Base-by-base conservation (phyloP, 1,140 invertebrate species). In the Homarus americanus region DNA sequence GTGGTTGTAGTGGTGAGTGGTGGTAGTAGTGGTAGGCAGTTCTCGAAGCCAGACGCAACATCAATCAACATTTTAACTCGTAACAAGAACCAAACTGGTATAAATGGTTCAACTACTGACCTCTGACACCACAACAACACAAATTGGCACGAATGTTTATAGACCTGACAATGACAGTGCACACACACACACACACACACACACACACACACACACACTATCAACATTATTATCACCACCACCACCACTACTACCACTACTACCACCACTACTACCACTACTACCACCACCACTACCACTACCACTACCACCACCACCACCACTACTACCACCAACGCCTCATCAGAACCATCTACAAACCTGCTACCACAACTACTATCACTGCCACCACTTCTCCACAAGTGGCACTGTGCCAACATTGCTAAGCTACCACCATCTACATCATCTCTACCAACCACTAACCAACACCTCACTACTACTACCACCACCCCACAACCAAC, bases 231-330 rank as follows among this genome's bases (percentile, higher is more conserved):
- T 75, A 4, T 34, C 34, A 15, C 28, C 34, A 32, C 32, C 20
- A 32, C 32, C 7, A 76, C 36, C 7, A 34, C 73, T 76, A n/a
- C 34, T 53, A 34, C 41, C 17, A 2, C 3, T 63, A 5, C 34
- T 1, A 49, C 44, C 5, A 49, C 5, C 44, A 49, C 44, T 49
- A 15, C 44, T 49, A 5, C 5, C 12, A 5, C 28, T 40, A 1
- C 32, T 24, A 4, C 79, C 15, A 32, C 80, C 44, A 80, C 49
- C 10, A 36, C 49, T 82, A 58, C 53, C 32, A 82, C 32, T 83
- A 24, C 7, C 41, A 20, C 28, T 66, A 40, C 58, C 17, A 38
- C 20, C 66, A n/a, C 58, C 20, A 66, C 80, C 34, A 66, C 58
- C 34, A 66, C 58, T 40, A 49, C 5, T 15, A 49, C 44, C 44